Evolutionary conservation across 1,140 invertebrate species (phyloP).

Genomic region (Drosophila erecta): DNA sequence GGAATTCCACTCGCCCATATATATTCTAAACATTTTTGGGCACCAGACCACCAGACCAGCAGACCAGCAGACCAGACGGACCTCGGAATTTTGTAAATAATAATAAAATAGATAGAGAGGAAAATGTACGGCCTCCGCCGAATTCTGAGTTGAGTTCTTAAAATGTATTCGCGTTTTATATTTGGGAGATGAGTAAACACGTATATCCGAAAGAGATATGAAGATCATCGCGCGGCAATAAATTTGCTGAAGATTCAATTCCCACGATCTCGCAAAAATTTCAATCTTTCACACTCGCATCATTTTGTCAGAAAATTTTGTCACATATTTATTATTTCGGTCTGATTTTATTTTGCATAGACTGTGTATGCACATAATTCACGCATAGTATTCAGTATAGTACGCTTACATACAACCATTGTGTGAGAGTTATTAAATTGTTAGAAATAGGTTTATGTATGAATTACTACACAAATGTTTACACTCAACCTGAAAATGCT

Average conservation of each 20-base stretch:
- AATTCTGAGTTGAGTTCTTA: slow-evolving; percentile 2
- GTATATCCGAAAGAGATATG: slow-evolving; percentile 47
- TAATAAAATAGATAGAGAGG: slow-evolving; percentile 46
- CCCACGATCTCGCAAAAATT: slow-evolving; percentile 31
- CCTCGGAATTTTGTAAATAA: slow-evolving; percentile 47
- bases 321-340: slow-evolving; percentile 28
- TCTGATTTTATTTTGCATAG: slow-evolving; percentile 31
- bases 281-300: slow-evolving; percentile 31
- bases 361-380: slow-evolving; percentile 22
- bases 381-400: slow-evolving; percentile 27
- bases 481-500: slow-evolving; percentile 17
- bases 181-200: slow-evolving; percentile 36
- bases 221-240: slow-evolving; percentile 41
- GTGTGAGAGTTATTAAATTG: slow-evolving; percentile 34
- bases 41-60: slow-evolving; percentile 24
- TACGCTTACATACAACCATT: slow-evolving; percentile 22
- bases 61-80: slow-evolving; percentile 16
- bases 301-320: slow-evolving; percentile 20
- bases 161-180: slow-evolving; percentile 30
- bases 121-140: slow-evolving; percentile 33
- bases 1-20: slow-evolving; percentile 49
- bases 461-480: slow-evolving; percentile 26
- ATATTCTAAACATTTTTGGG: slow-evolving; percentile 43
- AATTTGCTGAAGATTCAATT: slow-evolving; percentile 38
- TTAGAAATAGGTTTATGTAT: slow-evolving; percentile 38